Evolutionary conservation across 2,113 vertebrate species (phyloP), one percentile per base, ranked within the genome.

Genomic region (Grantiella picta): DNA sequence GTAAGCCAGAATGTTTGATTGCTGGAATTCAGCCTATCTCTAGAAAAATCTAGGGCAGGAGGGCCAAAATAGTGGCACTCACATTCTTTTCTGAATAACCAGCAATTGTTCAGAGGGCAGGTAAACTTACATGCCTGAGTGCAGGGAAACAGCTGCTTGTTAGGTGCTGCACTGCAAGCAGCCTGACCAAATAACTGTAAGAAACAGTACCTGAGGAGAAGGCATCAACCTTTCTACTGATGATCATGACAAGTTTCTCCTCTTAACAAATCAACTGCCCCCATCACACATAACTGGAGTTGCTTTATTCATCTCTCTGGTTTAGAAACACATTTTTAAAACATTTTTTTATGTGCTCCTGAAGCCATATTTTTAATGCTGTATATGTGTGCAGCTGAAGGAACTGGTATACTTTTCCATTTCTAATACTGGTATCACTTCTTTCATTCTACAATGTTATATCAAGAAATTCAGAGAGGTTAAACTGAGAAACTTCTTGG

Each of bases 21-120:
- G 71, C 50, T 93, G 88, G 94, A 94, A 90, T 64, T 71, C 17
- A 85, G 90, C 95, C 65, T 92, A 92, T 95, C 83, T 89, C 66
- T 42, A 93, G 71, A 94, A 95, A 92, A 93, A 95, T 90, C 92
- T 56, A 61, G 53, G 57, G 81, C 53, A 75, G 53, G 40, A 82
- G 57, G 76, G 83, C 77, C 17, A 72, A 84, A 90, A 86, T 16
- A 78, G 54, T 40, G 57, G 28, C 31, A 76, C 7, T 69, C 6
- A 0, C 40, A 50, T 84, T 93, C 69, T 90, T 72, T 90, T 64
- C 68, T 86, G 76, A 93, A 90, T 81, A 94, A 77, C 9, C 36
- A 83, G 52, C 76, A 60, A 75, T 53, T 96, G 80, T 90, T 92
- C 8, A 3, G 27, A 86, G 38, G 5, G 52, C 45, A 94, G 71